Conservation (phyloP, 2,113 vertebrate species). For the Calypte anna region DNA sequence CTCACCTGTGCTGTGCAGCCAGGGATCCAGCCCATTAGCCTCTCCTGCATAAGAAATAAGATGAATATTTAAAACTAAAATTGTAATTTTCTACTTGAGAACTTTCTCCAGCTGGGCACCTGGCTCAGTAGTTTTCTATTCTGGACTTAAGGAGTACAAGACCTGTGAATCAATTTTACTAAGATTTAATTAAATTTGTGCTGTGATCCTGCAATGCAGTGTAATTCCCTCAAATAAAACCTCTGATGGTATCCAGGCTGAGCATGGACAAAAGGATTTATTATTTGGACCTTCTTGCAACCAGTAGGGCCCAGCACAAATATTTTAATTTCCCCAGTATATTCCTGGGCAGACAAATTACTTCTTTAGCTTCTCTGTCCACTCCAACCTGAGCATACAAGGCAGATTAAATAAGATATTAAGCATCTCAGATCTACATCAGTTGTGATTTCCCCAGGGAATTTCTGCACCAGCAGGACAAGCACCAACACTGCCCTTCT, state of each 20-base stretch:
- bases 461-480: background rate
- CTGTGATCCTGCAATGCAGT: background rate
- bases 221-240: background rate
- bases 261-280: background rate
- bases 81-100: slow-evolving; percentile 46
- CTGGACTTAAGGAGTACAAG: background rate
- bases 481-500: background rate
- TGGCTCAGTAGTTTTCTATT: background rate
- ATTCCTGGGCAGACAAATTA: background rate
- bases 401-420: background rate
- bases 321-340: background rate
- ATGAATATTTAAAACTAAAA: background rate
- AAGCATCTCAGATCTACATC: background rate
- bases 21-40: background rate
- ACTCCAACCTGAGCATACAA: background rate
- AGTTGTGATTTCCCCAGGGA: background rate
- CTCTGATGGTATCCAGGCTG: background rate
- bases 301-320: background rate
- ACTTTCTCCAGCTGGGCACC: background rate
- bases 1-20: background rate
- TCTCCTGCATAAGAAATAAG: background rate
- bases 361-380: background rate
- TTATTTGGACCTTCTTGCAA: background rate
- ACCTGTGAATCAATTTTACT: slow-evolving; percentile 39
- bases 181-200: slow-evolving; percentile 55